Conservation (phyloP, 2,888 invertebrate species). For the Oscheius sp. region DNA sequence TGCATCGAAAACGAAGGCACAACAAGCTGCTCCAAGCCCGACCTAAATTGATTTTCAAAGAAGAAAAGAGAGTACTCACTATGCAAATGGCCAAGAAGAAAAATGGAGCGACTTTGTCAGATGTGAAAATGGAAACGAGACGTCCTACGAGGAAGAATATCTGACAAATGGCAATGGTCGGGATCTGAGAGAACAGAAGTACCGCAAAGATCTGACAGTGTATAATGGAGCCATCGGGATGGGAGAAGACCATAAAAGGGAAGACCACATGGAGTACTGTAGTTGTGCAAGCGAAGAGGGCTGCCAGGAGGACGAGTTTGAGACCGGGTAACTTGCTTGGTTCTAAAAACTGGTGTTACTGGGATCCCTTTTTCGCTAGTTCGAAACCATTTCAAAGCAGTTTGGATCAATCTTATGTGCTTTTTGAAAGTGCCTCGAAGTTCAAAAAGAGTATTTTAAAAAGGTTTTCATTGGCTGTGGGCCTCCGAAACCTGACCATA, state of each 20-base stretch:
- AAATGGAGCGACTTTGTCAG: slow-evolving; percentile 54
- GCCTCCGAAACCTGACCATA: no score
- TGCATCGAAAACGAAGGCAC: slow-evolving; percentile 50
- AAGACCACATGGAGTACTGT: slow-evolving; percentile 49
- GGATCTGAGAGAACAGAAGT: neutral
- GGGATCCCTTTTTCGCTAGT: no score
- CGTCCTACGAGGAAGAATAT: slow-evolving; percentile 48
- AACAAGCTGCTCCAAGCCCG: slow-evolving; percentile 51
- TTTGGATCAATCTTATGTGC: no score
- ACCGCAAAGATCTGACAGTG: slow-evolving; percentile 54
- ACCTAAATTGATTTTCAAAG: slow-evolving; percentile 38
- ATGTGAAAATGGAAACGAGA: slow-evolving; percentile 38
- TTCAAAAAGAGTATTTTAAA: no score
- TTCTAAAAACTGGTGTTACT: slow-evolving; percentile 1
- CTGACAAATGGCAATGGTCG: slow-evolving; percentile 30
- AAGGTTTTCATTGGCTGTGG: no score
- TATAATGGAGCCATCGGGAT: slow-evolving; percentile 45
- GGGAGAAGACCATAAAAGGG: slow-evolving; percentile 53
- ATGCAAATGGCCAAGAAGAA: slow-evolving; percentile 51
- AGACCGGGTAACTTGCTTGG: slow-evolving; percentile 44
- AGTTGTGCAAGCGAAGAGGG: slow-evolving; percentile 46
- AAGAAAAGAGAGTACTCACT: slow-evolving; percentile 30
- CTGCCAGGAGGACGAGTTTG: slow-evolving; percentile 50
- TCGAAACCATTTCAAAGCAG: no score
- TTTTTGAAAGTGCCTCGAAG: no score